Conservation (phyloP, 2,888 invertebrate genomes). For the Phyllotreta striolata region DNA sequence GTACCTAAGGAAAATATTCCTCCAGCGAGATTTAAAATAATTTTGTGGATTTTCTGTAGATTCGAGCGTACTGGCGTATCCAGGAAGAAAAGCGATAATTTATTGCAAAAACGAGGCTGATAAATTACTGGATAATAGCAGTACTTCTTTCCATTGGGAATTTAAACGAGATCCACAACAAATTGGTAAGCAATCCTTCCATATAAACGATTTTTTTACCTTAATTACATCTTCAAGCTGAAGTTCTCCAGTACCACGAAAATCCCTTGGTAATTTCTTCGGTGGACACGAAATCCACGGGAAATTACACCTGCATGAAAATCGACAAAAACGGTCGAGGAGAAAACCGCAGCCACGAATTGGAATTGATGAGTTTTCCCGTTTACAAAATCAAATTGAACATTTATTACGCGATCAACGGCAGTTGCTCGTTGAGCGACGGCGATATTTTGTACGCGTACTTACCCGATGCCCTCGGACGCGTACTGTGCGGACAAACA, state of each 20-base stretch:
- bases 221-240: constrained; percentile 27
- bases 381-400: constrained; percentile 53
- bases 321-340: constrained; percentile 39
- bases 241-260: constrained; percentile 44
- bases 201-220: not conserved
- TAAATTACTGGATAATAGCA: constrained; percentile 32
- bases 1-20: not conserved
- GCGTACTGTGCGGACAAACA: constrained; percentile 54
- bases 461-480: constrained; percentile 53
- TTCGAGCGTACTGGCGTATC: constrained; percentile 42
- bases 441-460: constrained; percentile 54
- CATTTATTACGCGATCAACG: constrained; percentile 53
- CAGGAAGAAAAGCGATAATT: constrained; percentile 43
- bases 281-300: constrained; percentile 54
- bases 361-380: constrained; percentile 56
- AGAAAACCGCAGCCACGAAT: constrained; percentile 51
- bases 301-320: constrained; percentile 58
- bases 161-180: constrained; percentile 41
- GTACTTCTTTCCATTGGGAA: constrained; percentile 43
- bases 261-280: constrained; percentile 52
- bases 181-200: constrained; percentile 37
- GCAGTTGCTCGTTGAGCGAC: constrained; percentile 52
- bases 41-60: constrained; percentile 27
- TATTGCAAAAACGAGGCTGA: constrained; percentile 42
- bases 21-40: not conserved